Evolutionary conservation across 2,888 invertebrate genomes (phyloP), one percentile per base, ranked within the genome.

Genomic region (Zele albiditarsus): DNA sequence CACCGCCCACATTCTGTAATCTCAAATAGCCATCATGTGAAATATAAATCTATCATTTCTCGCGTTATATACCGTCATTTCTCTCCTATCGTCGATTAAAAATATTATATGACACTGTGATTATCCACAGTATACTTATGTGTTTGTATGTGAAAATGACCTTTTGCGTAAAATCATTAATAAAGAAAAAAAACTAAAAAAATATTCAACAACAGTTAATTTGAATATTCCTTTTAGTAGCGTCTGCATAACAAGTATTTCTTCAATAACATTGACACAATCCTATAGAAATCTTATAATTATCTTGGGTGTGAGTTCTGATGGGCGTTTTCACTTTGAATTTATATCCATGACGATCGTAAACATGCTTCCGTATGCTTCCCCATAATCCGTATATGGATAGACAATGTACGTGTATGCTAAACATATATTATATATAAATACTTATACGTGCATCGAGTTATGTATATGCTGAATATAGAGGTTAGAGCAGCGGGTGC

Each of bases 341-440:
- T 72, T 72, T 65, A 72, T 57, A 57, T 14, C 33, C 20, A 23
- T 46, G 33, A 65, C 33, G 72, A 72, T 72, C 72, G 53, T 72
- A 72, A 72, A 72, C 33, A 65, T 65, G 57, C 72, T 72, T 72
- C 72, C 72, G 72, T 49, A 57, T 63, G 49, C 57, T 57, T 63
- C 53, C 49, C 28, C 28, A 16, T 31, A 1, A 25, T n/a, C n/a
- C 62, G 31, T n/a, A 62, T 62, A 31, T 27, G 62, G n/a, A 62
- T 28, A 62, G 12, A 62, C n/a, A 10, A 60, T 60, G 28, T 10
- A 60, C 60, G 60, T 60, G 60, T 12, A 60, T 38, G 38, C 38
- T 4, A 38, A 38, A 38, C 38, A 14, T 46, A 46, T 46, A 46
- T 46, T 46, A 46, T n/a, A 16, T 46, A n/a, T 46, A 14, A 46